Percentiles rank a stretch among this genome's conserved stretches.
These are phyloP conservation scores for Nestor notabilis DNA, from an alignment of 2,113 vertebrate genomes.

Conservation along the genomic window DNA sequence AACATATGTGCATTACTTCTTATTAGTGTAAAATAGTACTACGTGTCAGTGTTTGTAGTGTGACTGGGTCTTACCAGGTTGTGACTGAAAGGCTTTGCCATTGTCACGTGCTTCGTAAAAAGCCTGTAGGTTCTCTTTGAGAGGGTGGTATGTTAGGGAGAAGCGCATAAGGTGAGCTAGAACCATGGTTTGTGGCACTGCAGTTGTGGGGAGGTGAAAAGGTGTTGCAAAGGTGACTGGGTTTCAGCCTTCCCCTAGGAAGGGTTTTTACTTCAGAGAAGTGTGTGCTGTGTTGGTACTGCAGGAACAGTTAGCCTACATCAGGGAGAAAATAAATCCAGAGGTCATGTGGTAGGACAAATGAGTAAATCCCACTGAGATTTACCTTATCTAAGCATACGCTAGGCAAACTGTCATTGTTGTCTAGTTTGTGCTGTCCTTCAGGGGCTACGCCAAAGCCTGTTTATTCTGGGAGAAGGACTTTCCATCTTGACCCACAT, in stretches of 20 bases:
- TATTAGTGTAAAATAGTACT: neutral
- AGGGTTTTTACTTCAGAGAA: neutral
- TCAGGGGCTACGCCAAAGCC: neutral
- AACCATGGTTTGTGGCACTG: neutral
- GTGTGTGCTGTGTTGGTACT: neutral
- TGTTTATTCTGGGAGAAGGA: neutral
- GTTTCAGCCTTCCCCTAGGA: neutral
- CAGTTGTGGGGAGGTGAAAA: neutral
- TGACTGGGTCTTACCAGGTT: neutral
- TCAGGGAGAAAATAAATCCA: neutral
- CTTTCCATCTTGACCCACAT: neutral
- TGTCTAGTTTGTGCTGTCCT: neutral
- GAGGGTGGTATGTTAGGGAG: neutral
- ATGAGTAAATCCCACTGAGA: neutral
- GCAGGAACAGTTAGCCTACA: neutral
- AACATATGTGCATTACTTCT: neutral
- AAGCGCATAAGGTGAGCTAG: rapidly evolving
- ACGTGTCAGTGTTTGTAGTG: neutral
- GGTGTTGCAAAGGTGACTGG: neutral
- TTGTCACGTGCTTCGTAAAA: neutral
- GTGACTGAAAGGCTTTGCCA: neutral
- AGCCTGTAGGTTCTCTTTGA: neutral
- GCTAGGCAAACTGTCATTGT: neutral
- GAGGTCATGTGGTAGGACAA: neutral
- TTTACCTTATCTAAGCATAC: neutral